These are phyloP conservation scores for Aegotheles bennettii DNA, from an alignment of 2,113 vertebrate genomes.

Conservation along the genomic window DNA sequence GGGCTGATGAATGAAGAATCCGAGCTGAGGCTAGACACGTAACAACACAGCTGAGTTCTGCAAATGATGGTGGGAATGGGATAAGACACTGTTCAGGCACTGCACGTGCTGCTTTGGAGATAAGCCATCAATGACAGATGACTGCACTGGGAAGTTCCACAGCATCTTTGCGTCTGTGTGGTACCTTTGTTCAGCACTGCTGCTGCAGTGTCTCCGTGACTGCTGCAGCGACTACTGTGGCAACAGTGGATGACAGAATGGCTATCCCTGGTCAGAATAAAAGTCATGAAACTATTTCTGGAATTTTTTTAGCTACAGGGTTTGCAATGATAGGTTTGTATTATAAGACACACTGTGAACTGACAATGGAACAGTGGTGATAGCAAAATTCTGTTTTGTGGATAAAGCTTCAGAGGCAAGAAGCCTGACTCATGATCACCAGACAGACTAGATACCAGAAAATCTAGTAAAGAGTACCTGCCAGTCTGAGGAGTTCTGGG, in stretches of 20 bases:
- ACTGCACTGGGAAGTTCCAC: background rate
- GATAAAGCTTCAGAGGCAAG: background rate
- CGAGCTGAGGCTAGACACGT: conserved; percentile 8
- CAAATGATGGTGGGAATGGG: background rate
- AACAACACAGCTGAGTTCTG: conserved; percentile 23
- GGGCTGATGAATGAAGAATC: conserved; percentile 1
- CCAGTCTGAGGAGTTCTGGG: background rate
- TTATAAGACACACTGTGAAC: background rate
- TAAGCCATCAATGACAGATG: conserved; percentile 27
- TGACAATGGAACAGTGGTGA: background rate
- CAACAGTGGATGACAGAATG: background rate
- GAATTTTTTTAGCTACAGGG: background rate
- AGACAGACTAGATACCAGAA: background rate
- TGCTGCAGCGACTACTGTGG: background rate
- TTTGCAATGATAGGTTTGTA: background rate
- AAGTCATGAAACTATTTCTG: background rate
- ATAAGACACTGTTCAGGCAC: background rate
- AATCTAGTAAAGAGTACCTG: background rate
- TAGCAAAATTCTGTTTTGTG: background rate
- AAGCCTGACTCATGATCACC: background rate
- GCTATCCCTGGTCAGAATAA: background rate
- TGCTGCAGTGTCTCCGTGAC: background rate
- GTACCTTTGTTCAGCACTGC: background rate
- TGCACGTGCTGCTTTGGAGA: conserved; percentile 12
- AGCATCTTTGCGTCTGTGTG: background rate